Conservation (phyloP, 37 sponge, comb jelly and placozoan species). For the Ephydatia muelleri region DNA sequence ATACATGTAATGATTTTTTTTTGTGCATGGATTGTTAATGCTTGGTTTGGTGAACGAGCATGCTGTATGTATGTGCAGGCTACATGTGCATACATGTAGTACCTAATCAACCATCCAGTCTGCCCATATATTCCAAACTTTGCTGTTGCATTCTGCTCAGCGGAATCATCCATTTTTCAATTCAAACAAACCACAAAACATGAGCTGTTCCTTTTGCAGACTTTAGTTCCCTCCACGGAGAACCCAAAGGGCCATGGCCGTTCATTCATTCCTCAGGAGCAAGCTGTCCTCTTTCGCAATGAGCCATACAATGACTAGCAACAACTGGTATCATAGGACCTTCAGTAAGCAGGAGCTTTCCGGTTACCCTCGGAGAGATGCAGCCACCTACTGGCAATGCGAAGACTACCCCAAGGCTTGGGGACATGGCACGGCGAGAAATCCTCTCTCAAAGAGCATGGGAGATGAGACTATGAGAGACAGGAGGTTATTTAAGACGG, state of each 20-base stretch:
- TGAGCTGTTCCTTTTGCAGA: constrained; percentile 3
- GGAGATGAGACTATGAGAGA: neutral
- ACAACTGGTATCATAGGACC: constrained; percentile 58
- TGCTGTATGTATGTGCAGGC: too few species aligned
- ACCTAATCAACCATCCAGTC: too few species aligned
- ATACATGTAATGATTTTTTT: too few species aligned
- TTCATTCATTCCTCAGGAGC: constrained; percentile 38
- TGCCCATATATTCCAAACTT: too few species aligned
- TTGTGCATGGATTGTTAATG: too few species aligned
- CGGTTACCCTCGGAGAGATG: constrained; percentile 61
- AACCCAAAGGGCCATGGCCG: constrained; percentile 14
- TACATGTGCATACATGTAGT: too few species aligned
- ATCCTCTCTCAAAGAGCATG: neutral
- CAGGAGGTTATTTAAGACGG: neutral
- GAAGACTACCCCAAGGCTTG: constrained; percentile 60
- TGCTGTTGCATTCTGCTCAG: too few species aligned
- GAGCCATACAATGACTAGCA: constrained; percentile 70
- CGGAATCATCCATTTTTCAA: too few species aligned
- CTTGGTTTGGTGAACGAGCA: too few species aligned
- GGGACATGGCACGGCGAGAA: constrained; percentile 12
- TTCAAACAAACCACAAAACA: too few species aligned
- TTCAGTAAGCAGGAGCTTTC: constrained; percentile 38
- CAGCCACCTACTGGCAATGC: constrained; percentile 78
- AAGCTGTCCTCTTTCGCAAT: constrained; percentile 33
- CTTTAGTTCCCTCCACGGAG: constrained; percentile 18